Conservation (phyloP, 1,140 invertebrate species). For the Drosophila paulistorum region DNA sequence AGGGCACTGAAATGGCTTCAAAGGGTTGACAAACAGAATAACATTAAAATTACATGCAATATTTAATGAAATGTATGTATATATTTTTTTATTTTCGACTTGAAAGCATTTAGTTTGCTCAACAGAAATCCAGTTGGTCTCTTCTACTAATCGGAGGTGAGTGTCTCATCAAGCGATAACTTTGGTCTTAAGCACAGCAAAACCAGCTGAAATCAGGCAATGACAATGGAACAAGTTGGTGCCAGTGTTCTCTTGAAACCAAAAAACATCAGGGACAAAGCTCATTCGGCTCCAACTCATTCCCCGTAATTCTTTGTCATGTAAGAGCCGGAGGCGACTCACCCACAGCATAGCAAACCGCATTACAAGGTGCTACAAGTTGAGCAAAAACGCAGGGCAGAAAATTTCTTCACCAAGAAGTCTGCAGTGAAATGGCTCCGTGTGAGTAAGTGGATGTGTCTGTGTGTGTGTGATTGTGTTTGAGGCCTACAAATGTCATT, state of each 20-base stretch:
- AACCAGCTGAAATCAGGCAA: constrained; percentile 8
- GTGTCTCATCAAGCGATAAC: constrained; percentile 4
- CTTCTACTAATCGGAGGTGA: neutral
- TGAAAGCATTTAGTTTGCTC: neutral
- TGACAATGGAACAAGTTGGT: constrained; percentile 14
- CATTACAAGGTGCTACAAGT: constrained; percentile 19
- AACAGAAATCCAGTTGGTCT: constrained; percentile 3
- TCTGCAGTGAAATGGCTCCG: neutral
- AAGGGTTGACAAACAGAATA: constrained; percentile 39
- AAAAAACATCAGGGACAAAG: constrained; percentile 22
- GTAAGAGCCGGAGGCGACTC: constrained; percentile 32
- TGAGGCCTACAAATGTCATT: constrained; percentile 72
- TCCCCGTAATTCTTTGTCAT: neutral
- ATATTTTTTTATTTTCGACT: neutral
- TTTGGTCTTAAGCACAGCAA: neutral
- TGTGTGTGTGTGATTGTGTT: constrained; percentile 12
- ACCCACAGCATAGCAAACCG: constrained; percentile 17
- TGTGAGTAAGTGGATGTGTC: neutral
- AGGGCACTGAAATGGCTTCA: constrained; percentile 9
- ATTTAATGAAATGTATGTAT: neutral
- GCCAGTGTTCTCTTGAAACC: neutral
- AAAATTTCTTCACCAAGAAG: constrained; percentile 1
- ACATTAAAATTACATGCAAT: constrained; percentile 35
- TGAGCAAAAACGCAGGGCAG: constrained; percentile 11
- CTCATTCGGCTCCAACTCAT: neutral